Base-by-base conservation (phyloP, 2,113 vertebrate genomes). In the Gymnogyps californianus region DNA sequence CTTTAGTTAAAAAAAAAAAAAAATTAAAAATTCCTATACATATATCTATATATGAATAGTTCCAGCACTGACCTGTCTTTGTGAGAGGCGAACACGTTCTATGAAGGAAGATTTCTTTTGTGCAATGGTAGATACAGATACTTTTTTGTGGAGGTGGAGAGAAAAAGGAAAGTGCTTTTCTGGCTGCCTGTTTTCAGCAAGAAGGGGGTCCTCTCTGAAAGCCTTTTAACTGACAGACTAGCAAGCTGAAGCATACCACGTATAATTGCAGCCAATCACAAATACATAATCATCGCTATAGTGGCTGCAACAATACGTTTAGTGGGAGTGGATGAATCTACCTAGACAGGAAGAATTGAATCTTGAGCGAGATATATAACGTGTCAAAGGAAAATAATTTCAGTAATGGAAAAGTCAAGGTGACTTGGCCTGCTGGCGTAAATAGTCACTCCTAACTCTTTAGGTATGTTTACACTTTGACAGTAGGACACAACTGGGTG, bases 401-500 rank as follows among this genome's bases (percentile, higher is more conserved):
- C 49, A 57, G 46, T 20, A 44, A 64, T 38, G 58, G 69, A 24
- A n/a, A 52, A 65, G 49, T 44, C 34, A n/a, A 47, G 67, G 31
- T 82, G 51, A 40, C 65, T 44, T 28, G 55, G 55, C 38, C 61
- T 85, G 58, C 32, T 72, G 59, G 51, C 59, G 13, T 47, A 18
- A 54, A 16, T 9, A 34, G n/a, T 13, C 11, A 4, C 55, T 57
- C 77, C n/a, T 22, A 22, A 8, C 24, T 42, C 54, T 59, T 42
- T 3, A 11, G 55, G 15, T 5, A 3, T 6, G 5, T 49, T 58
- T 20, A 3, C 2, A 5, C 28, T 5, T 32, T 5, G 69, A 11
- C 6, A 21, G 40, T 34, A 29, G 47, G 61, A 52, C 26, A 18
- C 1, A 22, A 1, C 11, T 13, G 36, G 47, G 21, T 32, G 26